Base-by-base conservation (phyloP, 2,113 vertebrate genomes). In the Xenus cinereus region DNA sequence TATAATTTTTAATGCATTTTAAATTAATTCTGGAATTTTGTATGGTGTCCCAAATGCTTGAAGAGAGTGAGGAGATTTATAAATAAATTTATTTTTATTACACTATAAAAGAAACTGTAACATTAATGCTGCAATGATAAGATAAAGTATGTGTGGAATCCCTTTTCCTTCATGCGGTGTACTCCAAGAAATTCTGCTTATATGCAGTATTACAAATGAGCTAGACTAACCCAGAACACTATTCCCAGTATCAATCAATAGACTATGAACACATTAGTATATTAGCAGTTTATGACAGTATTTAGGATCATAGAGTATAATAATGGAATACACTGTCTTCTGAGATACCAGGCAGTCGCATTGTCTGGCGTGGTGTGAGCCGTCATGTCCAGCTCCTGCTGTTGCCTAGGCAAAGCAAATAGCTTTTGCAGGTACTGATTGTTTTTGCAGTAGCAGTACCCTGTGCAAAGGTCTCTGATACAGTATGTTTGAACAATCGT, bases 201-300 rank as follows among this genome's bases (percentile, higher is more conserved):
- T 93, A 88, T 87, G 93, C 84, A 93, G 63, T 80, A 75, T 92
- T 93, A 95, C 84, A 88, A 74, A 94, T 67, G 82, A 96, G 93
- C 72, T 41, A 71, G 75, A 41, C 91, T 91, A 93, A 87, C 89
- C 84, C 93, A 90, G 94, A 88, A 92, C 39, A 60, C 72, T 71
- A 90, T 83, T 96, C 75, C 84, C 78, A 75, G 74, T 87, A 71
- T 51, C 91, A 96, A 94, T 96, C 95, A 96, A 96, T 95, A 97
- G 82, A 64, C 91, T 94, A 66, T 94, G 93, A 96, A 93, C 94
- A 94, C 94, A 94, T 95, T 95, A 97, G 91, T 96, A 48, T 95
- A 96, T 96, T 96, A 96, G 89, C 93, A 97, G 91, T 96, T 97
- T 97, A 97, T 93, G 89, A 86, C 84, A 90, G 89, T 95, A 94